A percentile compares a stretch with the other conserved stretches of the same genome.
phyloP scores from a whole-genome alignment of 2,888 invertebrate genomes.

The Zaprionus lineosus region DNA sequence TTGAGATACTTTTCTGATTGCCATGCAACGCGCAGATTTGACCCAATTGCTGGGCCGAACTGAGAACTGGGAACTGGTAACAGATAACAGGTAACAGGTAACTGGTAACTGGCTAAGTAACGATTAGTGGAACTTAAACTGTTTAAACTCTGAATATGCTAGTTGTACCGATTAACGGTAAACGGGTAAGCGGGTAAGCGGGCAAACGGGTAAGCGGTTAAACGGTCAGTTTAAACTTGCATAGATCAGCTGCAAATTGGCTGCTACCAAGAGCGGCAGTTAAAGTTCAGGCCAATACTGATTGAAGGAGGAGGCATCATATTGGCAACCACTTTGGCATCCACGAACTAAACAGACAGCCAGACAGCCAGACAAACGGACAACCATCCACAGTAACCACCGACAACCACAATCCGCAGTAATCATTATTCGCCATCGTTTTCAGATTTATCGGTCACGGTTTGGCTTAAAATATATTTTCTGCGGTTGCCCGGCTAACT shows the following conservation, averaged over 20 bases:
- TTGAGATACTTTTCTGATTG: slow-evolving; percentile 37
- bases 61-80: no score
- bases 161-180: slow-evolving; percentile 46
- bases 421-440: slow-evolving; percentile 54
- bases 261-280: slow-evolving; percentile 43
- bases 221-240: slow-evolving; percentile 23
- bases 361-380: no score
- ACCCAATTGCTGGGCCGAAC: slow-evolving; percentile 55
- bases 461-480: slow-evolving; percentile 49
- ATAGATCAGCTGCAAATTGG: slow-evolving; percentile 57
- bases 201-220: not conserved
- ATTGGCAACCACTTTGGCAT: no score
- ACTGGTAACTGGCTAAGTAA: slow-evolving; percentile 17
- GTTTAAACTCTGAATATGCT: slow-evolving; percentile 23
- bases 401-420: slow-evolving; percentile 23
- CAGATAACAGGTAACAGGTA: no score
- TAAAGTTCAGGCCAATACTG: slow-evolving; percentile 43
- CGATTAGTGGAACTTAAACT: slow-evolving; percentile 38
- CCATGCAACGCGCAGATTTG: slow-evolving; percentile 35
- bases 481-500: slow-evolving; percentile 30
- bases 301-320: no score
- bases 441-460: slow-evolving; percentile 68
- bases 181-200: no score
- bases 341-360: no score
- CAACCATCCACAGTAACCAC: not conserved